phyloP scores from a whole-genome alignment of 2,888 invertebrate genomes.

The Fragum sueziense region DNA sequence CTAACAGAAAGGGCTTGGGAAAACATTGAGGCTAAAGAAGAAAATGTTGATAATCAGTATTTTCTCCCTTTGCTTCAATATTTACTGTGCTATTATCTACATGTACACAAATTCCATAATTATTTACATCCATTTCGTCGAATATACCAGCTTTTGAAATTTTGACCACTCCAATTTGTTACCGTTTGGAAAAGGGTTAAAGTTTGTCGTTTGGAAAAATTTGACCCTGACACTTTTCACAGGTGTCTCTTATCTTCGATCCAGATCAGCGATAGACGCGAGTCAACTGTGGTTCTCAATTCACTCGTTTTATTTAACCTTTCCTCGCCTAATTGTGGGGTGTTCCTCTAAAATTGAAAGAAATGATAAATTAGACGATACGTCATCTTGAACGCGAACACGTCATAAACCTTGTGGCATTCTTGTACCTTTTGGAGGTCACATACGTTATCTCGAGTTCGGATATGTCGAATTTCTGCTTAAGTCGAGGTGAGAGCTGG shows the following conservation, averaged over 20 bases:
- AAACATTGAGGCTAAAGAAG: too few species aligned
- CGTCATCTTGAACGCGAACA: background rate
- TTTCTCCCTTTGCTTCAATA: too few species aligned
- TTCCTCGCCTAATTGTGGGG: conserved; percentile 10
- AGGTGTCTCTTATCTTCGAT: conserved; percentile 31
- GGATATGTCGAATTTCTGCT: too few species aligned
- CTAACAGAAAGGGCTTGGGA: too few species aligned
- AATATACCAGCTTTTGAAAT: background rate
- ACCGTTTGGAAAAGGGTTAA: background rate
- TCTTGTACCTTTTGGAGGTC: too few species aligned
- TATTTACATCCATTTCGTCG: background rate
- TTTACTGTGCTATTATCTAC: too few species aligned
- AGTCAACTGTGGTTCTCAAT: conserved; percentile 14
- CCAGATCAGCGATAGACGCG: conserved; percentile 32
- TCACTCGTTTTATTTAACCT: conserved; percentile 7
- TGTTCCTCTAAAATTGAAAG: background rate
- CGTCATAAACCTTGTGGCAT: background rate
- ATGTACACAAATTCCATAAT: too few species aligned
- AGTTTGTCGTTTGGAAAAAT: background rate
- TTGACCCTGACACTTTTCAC: conserved; percentile 22
- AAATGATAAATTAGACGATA: conserved; percentile 10
- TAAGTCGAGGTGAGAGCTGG: too few species aligned
- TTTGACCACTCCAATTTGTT: background rate
- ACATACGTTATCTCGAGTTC: too few species aligned
- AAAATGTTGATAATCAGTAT: too few species aligned